Evolutionary conservation across 1,140 invertebrate species (phyloP).

Genomic region (Drosophila willistoni): DNA sequence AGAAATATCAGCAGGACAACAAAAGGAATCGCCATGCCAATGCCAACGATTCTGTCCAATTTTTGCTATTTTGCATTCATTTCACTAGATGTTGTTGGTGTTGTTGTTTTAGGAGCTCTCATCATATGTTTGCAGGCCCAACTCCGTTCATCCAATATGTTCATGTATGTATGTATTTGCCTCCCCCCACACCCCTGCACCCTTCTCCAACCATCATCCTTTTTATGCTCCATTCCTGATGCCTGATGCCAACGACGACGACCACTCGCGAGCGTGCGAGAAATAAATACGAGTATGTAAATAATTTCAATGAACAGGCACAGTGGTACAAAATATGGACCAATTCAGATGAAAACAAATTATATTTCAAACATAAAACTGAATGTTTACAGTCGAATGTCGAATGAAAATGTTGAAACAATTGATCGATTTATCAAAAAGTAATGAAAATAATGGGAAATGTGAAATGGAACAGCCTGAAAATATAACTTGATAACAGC

Average conservation of each 20-base stretch:
- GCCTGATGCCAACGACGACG: not conserved
- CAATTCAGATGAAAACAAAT: too few species aligned
- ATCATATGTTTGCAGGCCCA: slow-evolving; percentile 8
- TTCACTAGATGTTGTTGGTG: slow-evolving; percentile 31
- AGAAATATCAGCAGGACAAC: slow-evolving; percentile 19
- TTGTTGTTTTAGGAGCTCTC: slow-evolving; percentile 28
- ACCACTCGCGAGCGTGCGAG: slow-evolving; percentile 51
- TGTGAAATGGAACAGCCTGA: too few species aligned
- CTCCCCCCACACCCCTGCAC: not conserved
- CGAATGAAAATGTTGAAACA: too few species aligned
- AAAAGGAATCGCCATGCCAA: slow-evolving; percentile 2
- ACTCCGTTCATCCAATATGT: not conserved
- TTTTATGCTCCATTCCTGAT: slow-evolving; percentile 18
- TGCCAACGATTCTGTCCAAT: slow-evolving; percentile 13
- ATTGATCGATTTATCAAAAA: too few species aligned
- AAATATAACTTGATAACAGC: too few species aligned
- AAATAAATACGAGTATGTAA: slow-evolving; percentile 73
- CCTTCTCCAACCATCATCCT: not conserved
- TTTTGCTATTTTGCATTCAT: slow-evolving; percentile 54
- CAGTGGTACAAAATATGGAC: slow-evolving; percentile 35
- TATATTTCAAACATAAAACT: too few species aligned
- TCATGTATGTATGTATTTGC: not conserved
- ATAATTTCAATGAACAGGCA: slow-evolving; percentile 45
- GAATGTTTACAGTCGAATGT: too few species aligned
- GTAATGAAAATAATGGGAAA: too few species aligned